These are phyloP conservation scores for Sphaeridia pumilis DNA, from an alignment of 2,888 invertebrate species.

Conservation along the genomic window DNA sequence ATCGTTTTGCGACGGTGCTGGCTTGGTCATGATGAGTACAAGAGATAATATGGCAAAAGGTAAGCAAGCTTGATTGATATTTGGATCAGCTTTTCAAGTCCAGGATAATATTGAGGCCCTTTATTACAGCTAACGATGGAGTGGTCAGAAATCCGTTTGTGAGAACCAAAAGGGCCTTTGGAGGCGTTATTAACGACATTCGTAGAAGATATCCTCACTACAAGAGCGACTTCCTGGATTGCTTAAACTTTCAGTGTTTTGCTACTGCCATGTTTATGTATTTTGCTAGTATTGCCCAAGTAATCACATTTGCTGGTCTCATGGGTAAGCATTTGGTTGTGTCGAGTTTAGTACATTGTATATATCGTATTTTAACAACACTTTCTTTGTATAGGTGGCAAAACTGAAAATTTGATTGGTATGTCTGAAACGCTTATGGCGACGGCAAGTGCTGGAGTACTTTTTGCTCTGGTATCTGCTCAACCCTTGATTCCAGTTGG, in stretches of 20 bases:
- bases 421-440: slow-evolving; percentile 83
- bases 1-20: slow-evolving; percentile 28
- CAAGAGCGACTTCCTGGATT: slow-evolving; percentile 75
- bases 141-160: slow-evolving; percentile 52
- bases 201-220: slow-evolving; percentile 72
- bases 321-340: slow-evolving; percentile 59
- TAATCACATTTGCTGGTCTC: slow-evolving; percentile 93
- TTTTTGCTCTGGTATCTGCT: slow-evolving; percentile 77
- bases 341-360: too few relatives aligned
- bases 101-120: too few relatives aligned
- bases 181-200: slow-evolving; percentile 80
- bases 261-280: slow-evolving; percentile 95
- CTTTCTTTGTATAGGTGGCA: slow-evolving; percentile 52
- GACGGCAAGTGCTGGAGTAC: slow-evolving; percentile 66
- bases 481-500: slow-evolving; percentile 94
- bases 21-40: slow-evolving; percentile 10
- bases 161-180: slow-evolving; percentile 69
- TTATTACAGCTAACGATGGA: neutral
- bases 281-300: slow-evolving; percentile 88
- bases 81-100: too few relatives aligned
- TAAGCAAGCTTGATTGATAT: neutral
- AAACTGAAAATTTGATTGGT: slow-evolving; percentile 79
- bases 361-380: too few relatives aligned
- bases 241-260: slow-evolving; percentile 72
- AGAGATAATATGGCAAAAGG: neutral